Evolutionary conservation across 2,797 vertebrate genomes (phyloP).

Genomic region (Anabas testudineus): DNA sequence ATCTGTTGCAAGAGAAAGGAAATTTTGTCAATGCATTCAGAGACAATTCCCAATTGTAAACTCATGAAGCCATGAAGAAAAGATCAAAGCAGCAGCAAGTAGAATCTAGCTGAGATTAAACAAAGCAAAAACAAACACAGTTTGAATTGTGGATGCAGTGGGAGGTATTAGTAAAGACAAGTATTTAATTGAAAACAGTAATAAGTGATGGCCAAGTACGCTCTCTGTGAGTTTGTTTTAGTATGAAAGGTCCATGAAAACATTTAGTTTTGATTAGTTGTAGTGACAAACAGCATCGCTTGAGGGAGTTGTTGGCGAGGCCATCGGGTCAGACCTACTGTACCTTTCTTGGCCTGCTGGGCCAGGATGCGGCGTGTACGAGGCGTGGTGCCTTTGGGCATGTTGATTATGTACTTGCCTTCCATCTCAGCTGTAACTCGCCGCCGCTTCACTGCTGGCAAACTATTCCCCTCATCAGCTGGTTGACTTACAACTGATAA

Average conservation of each 20-base stretch:
- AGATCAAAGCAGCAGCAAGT: neutral
- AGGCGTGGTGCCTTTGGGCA: slow-evolving; percentile 96
- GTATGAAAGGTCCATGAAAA: slow-evolving; percentile 19
- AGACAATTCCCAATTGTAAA: neutral
- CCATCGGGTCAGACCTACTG: slow-evolving; percentile 74
- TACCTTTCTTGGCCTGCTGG: slow-evolving; percentile 92
- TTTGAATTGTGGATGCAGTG: neutral
- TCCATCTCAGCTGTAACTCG: slow-evolving; percentile 96
- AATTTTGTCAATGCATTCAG: neutral
- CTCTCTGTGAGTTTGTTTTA: slow-evolving; percentile 20
- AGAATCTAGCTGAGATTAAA: neutral
- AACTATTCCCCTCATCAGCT: slow-evolving; percentile 80
- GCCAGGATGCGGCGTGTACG: slow-evolving; percentile 93
- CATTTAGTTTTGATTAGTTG: slow-evolving; percentile 42
- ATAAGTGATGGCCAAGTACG: slow-evolving; percentile 10
- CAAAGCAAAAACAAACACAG: neutral
- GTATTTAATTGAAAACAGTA: neutral
- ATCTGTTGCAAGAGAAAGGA: neutral
- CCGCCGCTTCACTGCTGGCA: slow-evolving; percentile 85
- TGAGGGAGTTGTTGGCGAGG: slow-evolving; percentile 39
- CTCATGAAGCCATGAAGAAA: neutral
- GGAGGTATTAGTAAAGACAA: slow-evolving; percentile 24
- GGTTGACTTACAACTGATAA: slow-evolving; percentile 77
- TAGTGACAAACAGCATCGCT: slow-evolving; percentile 29
- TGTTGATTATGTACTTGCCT: slow-evolving; percentile 96